Percentiles rank a stretch among this genome's conserved stretches.
Evolutionary conservation across 92 coral and sea anemone genomes (phyloP).

Genomic region (Virgularia gustaviana): DNA sequence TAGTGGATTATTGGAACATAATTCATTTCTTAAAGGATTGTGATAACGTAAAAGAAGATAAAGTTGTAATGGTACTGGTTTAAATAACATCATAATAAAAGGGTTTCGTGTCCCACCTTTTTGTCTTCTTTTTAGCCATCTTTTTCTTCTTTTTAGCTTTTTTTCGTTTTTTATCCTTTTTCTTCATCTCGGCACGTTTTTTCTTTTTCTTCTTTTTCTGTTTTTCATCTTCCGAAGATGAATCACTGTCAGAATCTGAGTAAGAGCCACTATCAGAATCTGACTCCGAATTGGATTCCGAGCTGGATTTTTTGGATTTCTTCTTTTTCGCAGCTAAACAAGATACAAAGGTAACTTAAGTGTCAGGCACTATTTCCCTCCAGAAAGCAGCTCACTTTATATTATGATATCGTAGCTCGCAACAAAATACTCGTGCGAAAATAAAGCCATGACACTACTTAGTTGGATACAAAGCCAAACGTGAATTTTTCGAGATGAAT

Average conservation of each 20-base stretch:
- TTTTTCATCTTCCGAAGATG: conserved; percentile 63
- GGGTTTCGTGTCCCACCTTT: neutral
- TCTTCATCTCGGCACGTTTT: conserved; percentile 39
- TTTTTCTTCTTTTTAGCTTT: conserved; percentile 48
- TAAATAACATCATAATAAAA: too few species aligned
- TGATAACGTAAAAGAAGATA: neutral
- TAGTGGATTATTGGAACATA: neutral
- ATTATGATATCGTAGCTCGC: too few species aligned
- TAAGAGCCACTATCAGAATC: conserved; percentile 55
- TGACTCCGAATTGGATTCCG: conserved; percentile 1
- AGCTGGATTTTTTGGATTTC: conserved; percentile 5
- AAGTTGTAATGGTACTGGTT: too few species aligned
- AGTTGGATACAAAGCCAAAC: too few species aligned
- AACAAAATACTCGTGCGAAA: too few species aligned
- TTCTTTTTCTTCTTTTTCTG: conserved; percentile 60
- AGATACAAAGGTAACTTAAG: too few species aligned
- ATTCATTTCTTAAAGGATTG: neutral
- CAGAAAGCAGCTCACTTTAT: too few species aligned
- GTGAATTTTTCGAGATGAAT: too few species aligned
- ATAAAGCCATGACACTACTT: too few species aligned
- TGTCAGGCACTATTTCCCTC: too few species aligned
- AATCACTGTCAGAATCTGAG: conserved; percentile 40
- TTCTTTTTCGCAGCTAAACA: conserved; percentile 25
- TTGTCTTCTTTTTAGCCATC: conserved; percentile 3
- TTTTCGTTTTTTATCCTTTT: conserved; percentile 41